Evolutionary conservation across 2,113 vertebrate genomes (phyloP).

Genomic region (Protobothrops mucrosquamatus): DNA sequence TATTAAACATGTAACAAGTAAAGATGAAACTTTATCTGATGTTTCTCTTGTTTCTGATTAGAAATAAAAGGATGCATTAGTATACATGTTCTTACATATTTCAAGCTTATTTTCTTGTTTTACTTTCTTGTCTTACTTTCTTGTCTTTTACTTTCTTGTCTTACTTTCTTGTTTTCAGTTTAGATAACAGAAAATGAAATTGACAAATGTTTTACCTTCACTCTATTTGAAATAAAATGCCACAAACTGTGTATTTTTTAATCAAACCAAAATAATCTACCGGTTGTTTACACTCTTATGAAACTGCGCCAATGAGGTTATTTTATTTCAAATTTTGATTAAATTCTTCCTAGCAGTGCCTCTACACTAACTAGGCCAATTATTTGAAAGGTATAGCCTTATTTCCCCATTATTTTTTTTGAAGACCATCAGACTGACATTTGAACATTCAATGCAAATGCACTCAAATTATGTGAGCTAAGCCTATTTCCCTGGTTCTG

Average conservation of each 20-base stretch:
- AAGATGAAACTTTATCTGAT: background rate
- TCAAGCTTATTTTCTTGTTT: no score
- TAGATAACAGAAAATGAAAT: slow-evolving; percentile 36
- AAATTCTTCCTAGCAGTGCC: slow-evolving; percentile 51
- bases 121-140: no score
- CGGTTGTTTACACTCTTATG: slow-evolving; percentile 58
- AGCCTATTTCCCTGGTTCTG: slow-evolving; percentile 25
- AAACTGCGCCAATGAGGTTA: slow-evolving; percentile 43
- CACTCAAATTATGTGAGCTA: slow-evolving; percentile 14
- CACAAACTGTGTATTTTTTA: slow-evolving; percentile 43
- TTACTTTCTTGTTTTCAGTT: slow-evolving; percentile 17
- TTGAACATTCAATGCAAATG: slow-evolving; percentile 26
- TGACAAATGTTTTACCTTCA: slow-evolving; percentile 35
- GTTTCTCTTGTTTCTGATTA: background rate
- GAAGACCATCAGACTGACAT: slow-evolving; percentile 41
- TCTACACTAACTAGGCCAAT: slow-evolving; percentile 51
- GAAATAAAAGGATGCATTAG: background rate
- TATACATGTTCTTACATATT: slow-evolving; percentile 31
- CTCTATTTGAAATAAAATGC: slow-evolving; percentile 40
- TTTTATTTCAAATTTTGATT: slow-evolving; percentile 59
- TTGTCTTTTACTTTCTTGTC: no score
- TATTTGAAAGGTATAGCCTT: slow-evolving; percentile 51
- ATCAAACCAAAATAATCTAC: slow-evolving; percentile 53
- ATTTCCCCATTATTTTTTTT: slow-evolving; percentile 52
- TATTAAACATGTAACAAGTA: background rate